A percentile compares a stretch with the other conserved stretches of the same genome.
Conservation (phyloP, 2,113 vertebrate species). For the Spea bombifrons region DNA sequence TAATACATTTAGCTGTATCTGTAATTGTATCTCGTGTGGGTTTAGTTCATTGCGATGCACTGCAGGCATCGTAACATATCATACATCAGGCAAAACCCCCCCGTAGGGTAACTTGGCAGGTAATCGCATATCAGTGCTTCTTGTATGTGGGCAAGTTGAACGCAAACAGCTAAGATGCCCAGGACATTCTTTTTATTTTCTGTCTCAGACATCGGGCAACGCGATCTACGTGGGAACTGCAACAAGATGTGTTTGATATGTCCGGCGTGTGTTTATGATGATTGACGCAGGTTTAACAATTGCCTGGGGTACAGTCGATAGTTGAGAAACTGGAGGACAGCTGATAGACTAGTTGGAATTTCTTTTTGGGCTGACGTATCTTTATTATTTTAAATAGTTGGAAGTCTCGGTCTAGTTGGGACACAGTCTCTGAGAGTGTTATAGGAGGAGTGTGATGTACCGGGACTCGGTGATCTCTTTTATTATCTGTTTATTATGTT, state of each 20-base stretch:
- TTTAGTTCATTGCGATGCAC: neutral
- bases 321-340: neutral
- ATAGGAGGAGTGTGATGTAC: no score
- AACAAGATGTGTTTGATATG: conserved; percentile 3
- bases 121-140: conserved; percentile 2
- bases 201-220: neutral
- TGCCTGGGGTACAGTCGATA: neutral
- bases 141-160: neutral
- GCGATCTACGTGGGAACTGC: conserved; percentile 2
- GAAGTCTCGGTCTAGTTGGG: no score
- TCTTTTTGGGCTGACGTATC: no score
- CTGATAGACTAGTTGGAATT: no score
- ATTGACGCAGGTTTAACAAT: conserved; percentile 12
- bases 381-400: no score
- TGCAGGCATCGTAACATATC: neutral
- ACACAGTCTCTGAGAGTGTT: no score
- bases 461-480: no score
- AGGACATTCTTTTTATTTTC: neutral
- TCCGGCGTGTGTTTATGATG: neutral
- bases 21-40: neutral
- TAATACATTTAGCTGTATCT: neutral
- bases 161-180: neutral
- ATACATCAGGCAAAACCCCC: neutral
- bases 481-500: no score
- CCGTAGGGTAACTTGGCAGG: neutral